Percentiles rank a stretch among this genome's conserved stretches.
These are phyloP conservation scores for Eunapius fragilis DNA, from an alignment of 37 sponge, comb jelly and placozoan species.

Conservation along the genomic window DNA sequence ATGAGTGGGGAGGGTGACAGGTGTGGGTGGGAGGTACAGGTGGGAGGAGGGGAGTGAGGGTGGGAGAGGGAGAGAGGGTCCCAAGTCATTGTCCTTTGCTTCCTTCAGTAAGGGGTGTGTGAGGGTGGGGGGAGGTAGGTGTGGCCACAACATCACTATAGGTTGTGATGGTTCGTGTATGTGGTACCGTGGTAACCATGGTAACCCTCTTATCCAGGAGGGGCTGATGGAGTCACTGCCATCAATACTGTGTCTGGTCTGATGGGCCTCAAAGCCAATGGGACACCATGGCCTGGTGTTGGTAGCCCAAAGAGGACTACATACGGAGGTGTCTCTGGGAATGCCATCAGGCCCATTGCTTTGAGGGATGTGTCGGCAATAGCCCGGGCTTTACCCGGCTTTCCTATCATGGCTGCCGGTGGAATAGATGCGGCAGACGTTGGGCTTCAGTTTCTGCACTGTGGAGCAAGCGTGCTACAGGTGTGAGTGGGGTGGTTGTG, in stretches of 20 bases:
- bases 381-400: conserved; percentile 80
- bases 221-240: conserved; percentile 94
- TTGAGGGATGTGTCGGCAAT: conserved; percentile 89
- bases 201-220: conserved; percentile 37
- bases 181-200: too few species aligned
- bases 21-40: not conserved
- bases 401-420: conserved; percentile 89
- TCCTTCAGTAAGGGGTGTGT: not conserved
- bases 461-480: conserved; percentile 87
- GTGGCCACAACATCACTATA: not conserved
- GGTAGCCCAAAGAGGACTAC: conserved; percentile 85
- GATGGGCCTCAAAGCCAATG: conserved; percentile 81
- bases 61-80: not conserved
- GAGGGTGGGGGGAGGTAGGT: not conserved
- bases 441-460: conserved; percentile 89
- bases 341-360: conserved; percentile 90
- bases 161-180: too few species aligned
- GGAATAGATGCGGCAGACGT: conserved; percentile 91
- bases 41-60: not conserved
- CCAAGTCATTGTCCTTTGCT: too few species aligned
- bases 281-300: conserved; percentile 84
- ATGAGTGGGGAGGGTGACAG: conserved; percentile 1
- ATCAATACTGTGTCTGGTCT: conserved; percentile 95
- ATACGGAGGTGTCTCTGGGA: conserved; percentile 92
- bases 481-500: conserved; percentile 10